Conservation (phyloP, 2,113 vertebrate species). For the Peromyscus leucopus region DNA sequence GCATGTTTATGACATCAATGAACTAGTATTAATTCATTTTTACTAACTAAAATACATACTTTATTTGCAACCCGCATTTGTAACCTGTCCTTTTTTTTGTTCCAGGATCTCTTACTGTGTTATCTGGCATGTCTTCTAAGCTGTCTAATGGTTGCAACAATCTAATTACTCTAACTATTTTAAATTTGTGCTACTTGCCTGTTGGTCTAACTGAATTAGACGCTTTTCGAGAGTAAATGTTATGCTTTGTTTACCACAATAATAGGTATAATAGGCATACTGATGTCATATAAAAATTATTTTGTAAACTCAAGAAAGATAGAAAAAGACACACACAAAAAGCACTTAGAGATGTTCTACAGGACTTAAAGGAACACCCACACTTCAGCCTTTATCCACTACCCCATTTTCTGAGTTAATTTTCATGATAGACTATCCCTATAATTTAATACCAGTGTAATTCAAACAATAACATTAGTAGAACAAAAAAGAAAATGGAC, state of each 20-base stretch:
- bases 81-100: neutral
- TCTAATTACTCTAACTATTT: slow-evolving; percentile 7
- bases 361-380: neutral
- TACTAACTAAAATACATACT: neutral
- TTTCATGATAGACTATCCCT: neutral
- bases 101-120: neutral
- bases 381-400: neutral
- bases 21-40: neutral
- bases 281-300: neutral
- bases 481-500: slow-evolving; percentile 10
- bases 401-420: neutral
- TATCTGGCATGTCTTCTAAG: neutral
- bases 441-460: neutral
- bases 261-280: neutral
- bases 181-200: neutral
- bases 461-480: neutral
- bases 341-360: neutral
- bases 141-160: neutral
- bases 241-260: neutral
- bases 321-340: neutral
- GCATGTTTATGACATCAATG: neutral
- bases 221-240: neutral
- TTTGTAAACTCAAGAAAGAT: slow-evolving; percentile 15
- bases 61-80: neutral
- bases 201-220: neutral